Conservation (phyloP, 2,113 vertebrate genomes). For the Vulpes lagopus region DNA sequence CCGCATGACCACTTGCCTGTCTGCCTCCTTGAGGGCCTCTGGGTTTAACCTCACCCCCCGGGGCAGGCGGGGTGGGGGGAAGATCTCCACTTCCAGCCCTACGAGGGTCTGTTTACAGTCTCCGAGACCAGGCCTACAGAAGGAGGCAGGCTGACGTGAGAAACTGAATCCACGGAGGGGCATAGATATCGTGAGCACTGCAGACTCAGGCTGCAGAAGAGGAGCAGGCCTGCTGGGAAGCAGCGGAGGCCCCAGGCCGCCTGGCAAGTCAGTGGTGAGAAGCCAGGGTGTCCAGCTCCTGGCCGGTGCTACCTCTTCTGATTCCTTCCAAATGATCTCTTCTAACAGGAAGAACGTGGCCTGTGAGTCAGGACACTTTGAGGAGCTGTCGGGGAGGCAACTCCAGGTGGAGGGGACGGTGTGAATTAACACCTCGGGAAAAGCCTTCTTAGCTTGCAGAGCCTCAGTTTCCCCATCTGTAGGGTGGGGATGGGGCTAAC, state of each 20-base stretch:
- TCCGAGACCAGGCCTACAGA: background rate
- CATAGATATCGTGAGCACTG: background rate
- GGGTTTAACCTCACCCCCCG: too few species aligned
- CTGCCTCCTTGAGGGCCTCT: background rate
- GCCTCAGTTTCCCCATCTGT: background rate
- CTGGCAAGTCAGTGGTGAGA: background rate
- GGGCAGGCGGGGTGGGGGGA: background rate
- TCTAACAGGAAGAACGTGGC: background rate
- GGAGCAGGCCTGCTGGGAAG: background rate
- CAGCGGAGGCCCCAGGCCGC: background rate
- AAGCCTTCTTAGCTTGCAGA: background rate
- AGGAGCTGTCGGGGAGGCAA: background rate
- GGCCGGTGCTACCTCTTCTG: rapidly evolving
- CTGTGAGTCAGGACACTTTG: background rate
- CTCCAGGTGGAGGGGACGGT: background rate
- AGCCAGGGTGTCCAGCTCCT: background rate
- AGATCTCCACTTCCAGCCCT: background rate
- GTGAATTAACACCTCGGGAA: background rate
- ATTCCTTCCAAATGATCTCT: background rate
- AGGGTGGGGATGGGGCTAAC: rapidly evolving
- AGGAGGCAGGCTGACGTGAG: background rate
- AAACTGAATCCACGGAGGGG: rapidly evolving
- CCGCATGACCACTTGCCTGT: rapidly evolving
- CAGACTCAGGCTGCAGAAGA: background rate
- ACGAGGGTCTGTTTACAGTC: background rate